Base-by-base conservation (phyloP, 2,797 vertebrate species). In the Sphaeramia orbicularis region DNA sequence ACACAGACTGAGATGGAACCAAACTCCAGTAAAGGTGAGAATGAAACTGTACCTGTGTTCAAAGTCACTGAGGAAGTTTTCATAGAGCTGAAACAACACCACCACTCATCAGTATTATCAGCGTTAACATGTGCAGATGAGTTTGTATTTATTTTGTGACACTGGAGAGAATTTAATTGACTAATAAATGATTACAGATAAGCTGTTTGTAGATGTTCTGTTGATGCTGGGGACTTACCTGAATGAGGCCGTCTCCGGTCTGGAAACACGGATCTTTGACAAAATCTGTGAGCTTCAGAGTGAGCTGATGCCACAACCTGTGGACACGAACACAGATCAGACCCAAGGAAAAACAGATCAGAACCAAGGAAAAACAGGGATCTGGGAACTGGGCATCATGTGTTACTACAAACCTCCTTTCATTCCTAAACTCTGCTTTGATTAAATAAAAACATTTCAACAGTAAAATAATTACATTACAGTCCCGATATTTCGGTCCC, bases 271-370 rank as follows among this genome's bases (percentile, higher is more conserved):
- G 96, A 59, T 98, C 95, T 89, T 97, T 96, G 4, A 98, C 97
- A 47, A 99, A 98, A 42, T 96, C 96, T 67, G 96, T 91, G 40
- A 99, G 86, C 59, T 95, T 96, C 74, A 99, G 92, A 0, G 98
- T 99, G 89, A 99, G 86, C 85, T 99, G 98, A 87, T 99, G 97
- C 98, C 98, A 99, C 76, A 99, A 91, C 66, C 97, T 99, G 76
- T n/a, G n/a, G n/a, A n/a, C n/a, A n/a, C n/a, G n/a, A n/a, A n/a
- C n/a, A n/a, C n/a, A n/a, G n/a, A n/a, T n/a, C n/a, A n/a, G n/a
- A n/a, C n/a, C n/a, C n/a, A n/a, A n/a, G n/a, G n/a, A n/a, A n/a
- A n/a, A n/a, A n/a, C n/a, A n/a, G n/a, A n/a, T n/a, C n/a, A n/a
- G n/a, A n/a, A n/a, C n/a, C n/a, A n/a, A n/a, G n/a, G n/a, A n/a